Percentiles rank a stretch among this genome's conserved stretches.
Conservation (phyloP, 2,888 invertebrate species). For the Phanerotoma sp. region DNA sequence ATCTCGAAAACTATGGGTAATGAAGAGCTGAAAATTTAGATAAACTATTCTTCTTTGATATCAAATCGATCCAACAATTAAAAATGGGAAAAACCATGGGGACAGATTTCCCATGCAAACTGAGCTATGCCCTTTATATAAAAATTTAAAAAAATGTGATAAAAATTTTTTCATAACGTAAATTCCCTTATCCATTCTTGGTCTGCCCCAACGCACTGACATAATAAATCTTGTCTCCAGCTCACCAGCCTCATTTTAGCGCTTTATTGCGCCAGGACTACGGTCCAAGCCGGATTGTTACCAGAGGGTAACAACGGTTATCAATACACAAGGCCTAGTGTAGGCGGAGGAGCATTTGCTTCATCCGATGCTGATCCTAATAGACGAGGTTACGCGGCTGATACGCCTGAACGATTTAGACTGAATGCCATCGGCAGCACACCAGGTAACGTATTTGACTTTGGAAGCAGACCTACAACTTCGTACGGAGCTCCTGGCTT, state of each 20-base stretch:
- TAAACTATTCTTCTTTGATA: too few species aligned
- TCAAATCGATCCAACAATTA: too few species aligned
- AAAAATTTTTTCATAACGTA: too few species aligned
- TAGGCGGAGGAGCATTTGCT: conserved; percentile 28
- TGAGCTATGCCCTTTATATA: too few species aligned
- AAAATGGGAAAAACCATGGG: too few species aligned
- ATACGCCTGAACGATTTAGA: conserved; percentile 27
- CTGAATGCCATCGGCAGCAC: conserved; percentile 26
- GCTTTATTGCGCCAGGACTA: conserved; percentile 42
- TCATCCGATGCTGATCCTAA: conserved; percentile 11
- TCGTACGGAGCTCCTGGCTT: conserved; percentile 38
- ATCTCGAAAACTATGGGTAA: too few species aligned
- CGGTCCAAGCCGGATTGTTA: conserved; percentile 45
- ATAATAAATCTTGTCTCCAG: conserved; percentile 30
- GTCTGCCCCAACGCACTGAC: too few species aligned
- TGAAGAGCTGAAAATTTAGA: too few species aligned
- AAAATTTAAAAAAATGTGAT: too few species aligned
- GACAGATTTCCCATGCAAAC: too few species aligned
- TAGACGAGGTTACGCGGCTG: conserved; percentile 27
- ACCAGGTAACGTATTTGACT: conserved; percentile 28
- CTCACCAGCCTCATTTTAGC: conserved; percentile 41
- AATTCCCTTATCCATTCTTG: too few species aligned
- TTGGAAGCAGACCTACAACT: conserved; percentile 28
- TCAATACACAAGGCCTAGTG: conserved; percentile 50
- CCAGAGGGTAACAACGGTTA: conserved; percentile 45